Evolutionary conservation across 64 coral and sea anemone genomes (phyloP), one percentile per base, ranked within the genome.

Genomic region (Stichodactyla mertensii): DNA sequence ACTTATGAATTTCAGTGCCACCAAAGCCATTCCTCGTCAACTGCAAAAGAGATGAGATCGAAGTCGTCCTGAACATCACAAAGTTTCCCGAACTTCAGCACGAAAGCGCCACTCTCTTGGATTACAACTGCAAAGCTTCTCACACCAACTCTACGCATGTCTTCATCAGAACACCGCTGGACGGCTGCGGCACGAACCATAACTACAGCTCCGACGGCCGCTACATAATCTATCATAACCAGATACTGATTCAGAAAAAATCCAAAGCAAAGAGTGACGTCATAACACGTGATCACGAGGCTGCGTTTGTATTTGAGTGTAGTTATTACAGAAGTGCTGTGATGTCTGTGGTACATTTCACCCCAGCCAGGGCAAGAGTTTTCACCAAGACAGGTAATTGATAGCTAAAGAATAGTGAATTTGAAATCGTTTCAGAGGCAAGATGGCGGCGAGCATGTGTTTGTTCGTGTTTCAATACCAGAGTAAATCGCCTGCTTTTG

Each of bases 311-410:
- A n/a, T 85, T 85, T 31, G 60, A 64, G 15, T 85, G 83, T 64
- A 56, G 27, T 16, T 85, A 85, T 62, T 22, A 85, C 54, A 16
- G 57, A 6, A 58, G 54, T 55, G 54, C 15, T 5, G 83, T 85
- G 54, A 23, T 85, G 83, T 61, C 83, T 61, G 83, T 85, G 24
- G 83, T 85, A 1, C 83, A 85, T 51, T 85, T 85, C 24, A 61
- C 83, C 16, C 83, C 83, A 7, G 45, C 55, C 54, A 61, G n/a
- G 9, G 60, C 83, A 7, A 61, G 2, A 7, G 83, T 85, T 27
- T 85, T 12, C 56, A 85, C 83, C 13, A 60, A 15, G 28, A 58
- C 55, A 64, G 83, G 83, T 85, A 55, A 81, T 58, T 58, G 56
- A 58, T 45, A 45, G 36, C 36, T 15, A 11, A 5, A 58, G 56